Evolutionary conservation across 2,797 vertebrate species (phyloP), one percentile per base, ranked within the genome.

Genomic region (Nannoperca obscura): DNA sequence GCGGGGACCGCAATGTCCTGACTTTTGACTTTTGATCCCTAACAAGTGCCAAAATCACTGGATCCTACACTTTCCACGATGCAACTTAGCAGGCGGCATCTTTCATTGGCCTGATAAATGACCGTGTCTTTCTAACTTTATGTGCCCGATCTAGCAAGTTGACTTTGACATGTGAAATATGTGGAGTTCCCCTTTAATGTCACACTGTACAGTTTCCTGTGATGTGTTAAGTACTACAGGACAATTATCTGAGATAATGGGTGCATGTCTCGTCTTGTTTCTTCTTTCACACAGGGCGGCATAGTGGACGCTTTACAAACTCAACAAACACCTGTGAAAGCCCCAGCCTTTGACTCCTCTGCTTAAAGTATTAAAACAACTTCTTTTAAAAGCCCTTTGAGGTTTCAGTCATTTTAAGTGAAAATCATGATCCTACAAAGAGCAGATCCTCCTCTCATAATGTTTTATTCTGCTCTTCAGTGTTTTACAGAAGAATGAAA

Each of bases 211-310:
- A 27, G 24, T 27, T 27, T 27, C 24, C 24, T 27, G 24, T 27
- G 24, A 27, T 27, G 24, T 27, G 24, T 27, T 27, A 27, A 27
- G 24, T 27, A 27, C 24, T 27, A 27, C 24, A 27, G 24, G 24
- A 27, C 24, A 27, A 27, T 27, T 27, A 40, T 55, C n/a, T 1
- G 1, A 1, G 1, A 22, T 24, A 46, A 55, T 11, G 2, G 27
- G 3, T 19, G 11, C 87, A 17, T 49, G 90, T 59, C 76, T 73
- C 13, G 5, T 78, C 90, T 68, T 87, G 89, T 81, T 54, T 74
- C 54, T 22, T 34, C 40, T n/a, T 30, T 73, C 5, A n/a, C 0
- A 6, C 19, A 10, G 7, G 7, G 46, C 68, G 67, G 38, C 2
- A 4, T 15, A 10, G 47, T 46, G 27, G 11, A 12, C 34, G 47